A percentile compares a stretch with the other conserved stretches of the same genome.
These are phyloP conservation scores for Drosophila antonietae DNA, from an alignment of 2,888 invertebrate genomes.

Conservation along the genomic window DNA sequence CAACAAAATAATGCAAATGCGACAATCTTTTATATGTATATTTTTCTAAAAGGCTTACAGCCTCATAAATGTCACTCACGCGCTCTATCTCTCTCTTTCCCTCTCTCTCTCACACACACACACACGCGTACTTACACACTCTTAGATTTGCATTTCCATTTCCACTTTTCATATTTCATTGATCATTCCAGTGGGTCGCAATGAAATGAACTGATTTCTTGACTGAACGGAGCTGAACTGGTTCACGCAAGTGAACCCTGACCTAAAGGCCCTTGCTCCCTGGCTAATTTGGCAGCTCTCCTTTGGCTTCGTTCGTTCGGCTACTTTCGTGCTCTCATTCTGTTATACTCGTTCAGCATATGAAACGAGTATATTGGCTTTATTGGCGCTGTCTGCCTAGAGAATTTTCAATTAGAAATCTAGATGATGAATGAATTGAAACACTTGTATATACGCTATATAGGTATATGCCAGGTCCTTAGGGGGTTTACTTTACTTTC, in stretches of 20 bases:
- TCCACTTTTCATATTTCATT: conserved; percentile 10
- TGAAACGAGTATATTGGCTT: neutral
- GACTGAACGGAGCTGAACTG: neutral
- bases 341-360: neutral
- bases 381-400: neutral
- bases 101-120: neutral
- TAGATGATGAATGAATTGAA: too few species aligned
- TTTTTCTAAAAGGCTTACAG: conserved; percentile 7
- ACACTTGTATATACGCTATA: too few species aligned
- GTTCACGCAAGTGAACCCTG: conserved; percentile 1
- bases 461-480: neutral
- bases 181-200: neutral
- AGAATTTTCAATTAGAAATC: too few species aligned
- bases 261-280: neutral
- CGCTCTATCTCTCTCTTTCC: neutral
- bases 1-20: conserved; percentile 17
- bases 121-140: neutral
- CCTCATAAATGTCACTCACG: conserved; percentile 22
- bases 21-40: conserved; percentile 21
- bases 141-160: neutral
- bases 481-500: neutral
- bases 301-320: neutral
- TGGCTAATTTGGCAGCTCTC: neutral
- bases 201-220: neutral
- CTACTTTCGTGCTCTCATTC: neutral